Evolutionary conservation across 2,113 vertebrate species (phyloP), one percentile per base, ranked within the genome.

Genomic region (Variabilichromis moorii): DNA sequence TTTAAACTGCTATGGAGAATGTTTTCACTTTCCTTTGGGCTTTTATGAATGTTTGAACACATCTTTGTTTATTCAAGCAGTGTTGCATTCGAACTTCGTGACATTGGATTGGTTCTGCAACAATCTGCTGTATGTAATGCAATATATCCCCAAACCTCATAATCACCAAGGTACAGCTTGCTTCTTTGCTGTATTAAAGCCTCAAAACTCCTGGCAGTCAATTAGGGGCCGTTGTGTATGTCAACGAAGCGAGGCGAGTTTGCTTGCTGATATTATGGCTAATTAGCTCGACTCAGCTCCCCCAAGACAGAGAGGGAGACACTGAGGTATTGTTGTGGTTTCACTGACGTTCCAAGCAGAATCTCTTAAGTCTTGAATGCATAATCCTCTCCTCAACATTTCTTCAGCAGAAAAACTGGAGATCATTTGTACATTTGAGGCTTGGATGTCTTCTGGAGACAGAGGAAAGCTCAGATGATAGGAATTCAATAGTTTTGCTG

Each of bases 231-330:
- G 88, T 89, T 92, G 95, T 92, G 93, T 87, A 90, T 94, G 94
- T 95, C 94, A 94, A 94, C 68, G 83, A 94, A 94, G 95, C 93
- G 89, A 86, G 88, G 81, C 93, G 89, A 94, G 92, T 95, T 96
- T 94, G 86, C 94, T 95, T 94, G 94, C 94, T 95, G 95, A 95
- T 95, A 95, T 95, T 95, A 96, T 92, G 92, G 91, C 93, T 96
- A 95, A 95, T 96, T 95, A 96, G 95, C 94, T 94, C 91, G 85
- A 93, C 91, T 92, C 86, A 54, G 90, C 91, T 95, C 95, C 94
- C 95, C 91, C 80, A 93, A 95, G 95, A 95, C 92, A 51, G 86
- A 85, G 80, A 89, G 82, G 86, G 84, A 95, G 92, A 94, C 92
- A 91, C 95, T 2, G 76, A 91, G 83, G 94, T 91, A 93, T 89